Conservation (phyloP, 2,888 invertebrate genomes). For the Quadriops clusia region DNA sequence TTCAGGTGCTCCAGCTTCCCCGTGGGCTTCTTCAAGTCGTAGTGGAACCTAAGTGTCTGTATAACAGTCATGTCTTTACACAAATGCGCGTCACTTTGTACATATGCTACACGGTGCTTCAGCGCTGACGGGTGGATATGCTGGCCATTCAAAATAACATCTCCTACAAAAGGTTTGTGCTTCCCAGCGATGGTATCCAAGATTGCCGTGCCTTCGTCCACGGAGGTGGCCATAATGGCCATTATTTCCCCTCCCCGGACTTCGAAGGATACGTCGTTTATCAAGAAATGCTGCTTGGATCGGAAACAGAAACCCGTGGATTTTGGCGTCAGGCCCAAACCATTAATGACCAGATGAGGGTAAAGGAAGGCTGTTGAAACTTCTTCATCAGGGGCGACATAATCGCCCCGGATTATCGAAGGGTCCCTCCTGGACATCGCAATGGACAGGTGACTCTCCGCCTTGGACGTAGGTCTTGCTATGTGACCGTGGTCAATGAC, state of each 20-base stretch:
- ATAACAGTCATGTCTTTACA: constrained; percentile 81
- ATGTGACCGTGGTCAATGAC: constrained; percentile 41
- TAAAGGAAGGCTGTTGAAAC: constrained; percentile 41
- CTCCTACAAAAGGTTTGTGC: constrained; percentile 49
- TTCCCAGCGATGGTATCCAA: constrained; percentile 71
- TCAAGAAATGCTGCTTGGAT: constrained; percentile 29
- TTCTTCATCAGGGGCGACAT: constrained; percentile 46
- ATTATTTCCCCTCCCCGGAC: constrained; percentile 83
- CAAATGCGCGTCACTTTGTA: constrained; percentile 62
- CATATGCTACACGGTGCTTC: constrained; percentile 60
- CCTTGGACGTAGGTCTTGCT: constrained; percentile 49
- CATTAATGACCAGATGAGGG: constrained; percentile 51
- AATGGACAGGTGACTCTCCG: constrained; percentile 51
- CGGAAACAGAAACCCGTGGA: constrained; percentile 17
- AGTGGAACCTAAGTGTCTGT: constrained; percentile 77
- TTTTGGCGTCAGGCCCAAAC: constrained; percentile 19
- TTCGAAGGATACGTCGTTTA: constrained; percentile 70
- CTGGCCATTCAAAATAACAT: constrained; percentile 79
- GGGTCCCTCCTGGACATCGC: constrained; percentile 41
- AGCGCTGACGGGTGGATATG: constrained; percentile 60
- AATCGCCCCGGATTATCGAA: constrained; percentile 45
- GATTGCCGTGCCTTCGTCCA: constrained; percentile 75
- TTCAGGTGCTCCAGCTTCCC: constrained; percentile 50
- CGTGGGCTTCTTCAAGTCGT: constrained; percentile 56
- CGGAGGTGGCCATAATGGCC: constrained; percentile 82